Evolutionary conservation across 2,113 vertebrate genomes (phyloP), one percentile per base, ranked within the genome.

Genomic region (Sterrhoptilus dennistouni): DNA sequence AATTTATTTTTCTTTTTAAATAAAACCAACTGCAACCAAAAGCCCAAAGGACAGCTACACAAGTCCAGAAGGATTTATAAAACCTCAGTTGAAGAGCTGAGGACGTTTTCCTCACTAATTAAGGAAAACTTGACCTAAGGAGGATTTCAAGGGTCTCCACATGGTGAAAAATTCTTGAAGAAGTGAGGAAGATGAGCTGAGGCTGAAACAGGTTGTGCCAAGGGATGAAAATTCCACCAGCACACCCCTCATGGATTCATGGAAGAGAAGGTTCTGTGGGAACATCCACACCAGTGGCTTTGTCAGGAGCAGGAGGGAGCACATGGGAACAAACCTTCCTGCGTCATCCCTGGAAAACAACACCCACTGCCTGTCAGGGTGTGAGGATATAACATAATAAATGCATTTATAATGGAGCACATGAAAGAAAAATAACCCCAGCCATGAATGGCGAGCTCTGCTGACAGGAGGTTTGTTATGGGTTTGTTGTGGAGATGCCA

Each of bases 391-490:
- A 35, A 17, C 8, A 4, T 0, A 14, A 69, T 24, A 57, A 90
- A 83, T 64, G 2, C 6, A 11, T 19, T 21, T 8, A 7, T 25
- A 36, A 44, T 9, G 47, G 11, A 36, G 56, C 42, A 3, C 2
- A 7, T 5, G 3, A 35, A 36, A 76, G 49, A 35, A 52, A n/a
- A 68, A 49, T 4, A 16, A 29, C 24, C 56, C 76, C 61, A 21
- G 0, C 12, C 3, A 2, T 1, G 18, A 28, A 35, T 17, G n/a
- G 42, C 1, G 9, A 75, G 42, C 52, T 61, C n/a, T 83, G 63
- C 44, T 57, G 27, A 18, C 42, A 33, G 77, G n/a, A 65, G 74
- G 20, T 76, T 79, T 88, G 40, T 79, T 53, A 1, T 33, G 49
- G 56, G 45, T 71, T 84, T 89, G 85, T 60, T 76, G 53, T 65